Conservation (phyloP, 2,113 vertebrate genomes). For the Perca schrenkii region DNA sequence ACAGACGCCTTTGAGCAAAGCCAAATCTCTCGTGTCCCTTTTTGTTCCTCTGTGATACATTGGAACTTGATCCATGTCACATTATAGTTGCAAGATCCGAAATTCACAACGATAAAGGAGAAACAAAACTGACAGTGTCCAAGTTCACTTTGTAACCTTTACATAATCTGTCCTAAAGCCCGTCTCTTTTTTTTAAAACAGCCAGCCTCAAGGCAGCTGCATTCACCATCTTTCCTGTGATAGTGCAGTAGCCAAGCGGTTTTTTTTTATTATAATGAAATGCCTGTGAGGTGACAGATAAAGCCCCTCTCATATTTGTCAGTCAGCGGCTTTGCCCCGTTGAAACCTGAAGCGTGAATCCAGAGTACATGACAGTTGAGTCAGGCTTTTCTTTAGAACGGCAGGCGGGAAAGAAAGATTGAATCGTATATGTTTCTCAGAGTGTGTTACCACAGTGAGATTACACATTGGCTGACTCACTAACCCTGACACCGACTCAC, state of each 20-base stretch:
- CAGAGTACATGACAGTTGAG: slow-evolving; percentile 64
- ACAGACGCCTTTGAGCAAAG: slow-evolving; percentile 12
- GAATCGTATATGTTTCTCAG: slow-evolving; percentile 49
- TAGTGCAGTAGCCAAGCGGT: slow-evolving; percentile 53
- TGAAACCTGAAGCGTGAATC: slow-evolving; percentile 58
- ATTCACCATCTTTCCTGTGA: slow-evolving; percentile 50
- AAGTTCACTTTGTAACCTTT: slow-evolving; percentile 55
- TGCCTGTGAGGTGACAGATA: slow-evolving; percentile 73
- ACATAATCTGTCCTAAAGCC: slow-evolving; percentile 48
- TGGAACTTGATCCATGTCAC: slow-evolving; percentile 40
- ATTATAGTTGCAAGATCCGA: slow-evolving; percentile 26
- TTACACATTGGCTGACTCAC: slow-evolving; percentile 49
- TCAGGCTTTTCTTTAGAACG: slow-evolving; percentile 57
- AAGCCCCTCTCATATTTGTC: slow-evolving; percentile 65
- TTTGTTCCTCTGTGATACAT: slow-evolving; percentile 29
- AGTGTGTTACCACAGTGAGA: slow-evolving; percentile 53
- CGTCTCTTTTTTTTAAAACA: slow-evolving; percentile 28
- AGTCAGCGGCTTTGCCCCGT: slow-evolving; percentile 56
- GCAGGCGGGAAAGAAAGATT: slow-evolving; percentile 52
- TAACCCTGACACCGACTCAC: slow-evolving; percentile 43
- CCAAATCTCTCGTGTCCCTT: slow-evolving; percentile 29
- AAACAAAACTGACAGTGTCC: slow-evolving; percentile 52
- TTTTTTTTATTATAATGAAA: slow-evolving; percentile 65
- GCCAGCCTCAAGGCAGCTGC: slow-evolving; percentile 26
- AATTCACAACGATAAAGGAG: slow-evolving; percentile 41